Base-by-base conservation (phyloP, 2,888 invertebrate genomes). In the Megalurothrips usitatus region DNA sequence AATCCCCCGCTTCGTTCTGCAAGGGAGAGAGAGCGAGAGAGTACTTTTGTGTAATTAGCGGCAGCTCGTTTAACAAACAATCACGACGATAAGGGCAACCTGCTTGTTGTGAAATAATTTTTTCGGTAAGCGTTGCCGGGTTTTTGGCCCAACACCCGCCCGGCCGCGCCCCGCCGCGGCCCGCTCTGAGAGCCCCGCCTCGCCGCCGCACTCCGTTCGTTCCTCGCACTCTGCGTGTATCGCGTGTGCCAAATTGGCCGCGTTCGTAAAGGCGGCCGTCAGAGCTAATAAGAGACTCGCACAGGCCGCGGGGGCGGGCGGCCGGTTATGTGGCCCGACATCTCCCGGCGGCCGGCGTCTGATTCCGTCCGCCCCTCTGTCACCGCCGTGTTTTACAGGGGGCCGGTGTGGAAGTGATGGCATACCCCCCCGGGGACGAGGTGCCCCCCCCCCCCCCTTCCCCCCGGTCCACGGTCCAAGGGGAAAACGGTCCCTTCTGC, bases 401-500 rank as follows among this genome's bases (percentile, higher is more conserved):
- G n/a, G n/a, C n/a, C n/a, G n/a, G n/a, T n/a, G n/a, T n/a, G n/a
- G n/a, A n/a, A n/a, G n/a, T n/a, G n/a, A n/a, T n/a, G n/a, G n/a
- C n/a, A n/a, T n/a, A n/a, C n/a, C n/a, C n/a, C n/a, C n/a, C n/a
- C n/a, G n/a, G n/a, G n/a, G n/a, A n/a, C n/a, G n/a, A n/a, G n/a
- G n/a, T n/a, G n/a, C n/a, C n/a, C n/a, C n/a, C n/a, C 75, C 75
- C 47, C 78, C 43, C 75, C 80, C 10, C 78, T 80, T 78, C 49
- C 26, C 63, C 26, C 78, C n/a, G n/a, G n/a, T n/a, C n/a, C n/a
- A n/a, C n/a, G n/a, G n/a, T n/a, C n/a, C n/a, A n/a, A n/a, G n/a
- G n/a, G n/a, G n/a, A n/a, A n/a, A n/a, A n/a, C n/a, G n/a, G n/a
- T n/a, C n/a, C n/a, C n/a, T n/a, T n/a, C n/a, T n/a, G n/a, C n/a